Conservation (phyloP, 2,888 invertebrate species). For the Caenorhabditis sp. region DNA sequence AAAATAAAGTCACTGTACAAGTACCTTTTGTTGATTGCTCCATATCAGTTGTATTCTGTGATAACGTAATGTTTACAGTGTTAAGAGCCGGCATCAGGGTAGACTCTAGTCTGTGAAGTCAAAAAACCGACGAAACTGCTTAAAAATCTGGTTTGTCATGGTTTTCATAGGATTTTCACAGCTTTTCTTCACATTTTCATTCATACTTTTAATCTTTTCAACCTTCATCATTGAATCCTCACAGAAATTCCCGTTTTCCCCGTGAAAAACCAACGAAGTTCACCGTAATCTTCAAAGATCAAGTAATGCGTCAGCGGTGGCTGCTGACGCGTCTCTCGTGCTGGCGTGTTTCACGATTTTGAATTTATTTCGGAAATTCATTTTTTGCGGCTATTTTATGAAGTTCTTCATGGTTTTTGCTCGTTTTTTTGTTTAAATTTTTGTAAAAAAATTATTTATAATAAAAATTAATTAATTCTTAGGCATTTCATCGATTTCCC, state of each 20-base stretch:
- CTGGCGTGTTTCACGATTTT: slow-evolving; percentile 21
- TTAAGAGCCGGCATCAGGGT: slow-evolving; percentile 42
- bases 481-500: too few species aligned
- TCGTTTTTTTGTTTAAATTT: background rate
- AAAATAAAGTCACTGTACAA: background rate
- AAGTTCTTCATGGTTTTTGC: background rate
- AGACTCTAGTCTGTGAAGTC: slow-evolving; percentile 28
- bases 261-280: too few species aligned
- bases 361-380: background rate
- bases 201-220: slow-evolving; percentile 42
- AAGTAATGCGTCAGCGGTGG: slow-evolving; percentile 6
- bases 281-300: slow-evolving; percentile 22
- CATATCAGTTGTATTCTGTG: slow-evolving; percentile 43
- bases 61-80: slow-evolving; percentile 36
- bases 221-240: slow-evolving; percentile 4
- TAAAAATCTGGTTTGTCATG: background rate
- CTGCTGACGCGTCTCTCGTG: slow-evolving; percentile 21
- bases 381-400: too few species aligned
- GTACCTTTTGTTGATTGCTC: background rate
- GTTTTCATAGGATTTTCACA: slow-evolving; percentile 3
- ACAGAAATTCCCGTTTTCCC: slow-evolving; percentile 31
- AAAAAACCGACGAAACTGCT: too few species aligned
- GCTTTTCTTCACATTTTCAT: slow-evolving; percentile 22
- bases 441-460: background rate
- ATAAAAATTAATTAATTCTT: too few species aligned